Conservation (phyloP, 2,888 invertebrate genomes). For the Eudasyphora cyanicolor region DNA sequence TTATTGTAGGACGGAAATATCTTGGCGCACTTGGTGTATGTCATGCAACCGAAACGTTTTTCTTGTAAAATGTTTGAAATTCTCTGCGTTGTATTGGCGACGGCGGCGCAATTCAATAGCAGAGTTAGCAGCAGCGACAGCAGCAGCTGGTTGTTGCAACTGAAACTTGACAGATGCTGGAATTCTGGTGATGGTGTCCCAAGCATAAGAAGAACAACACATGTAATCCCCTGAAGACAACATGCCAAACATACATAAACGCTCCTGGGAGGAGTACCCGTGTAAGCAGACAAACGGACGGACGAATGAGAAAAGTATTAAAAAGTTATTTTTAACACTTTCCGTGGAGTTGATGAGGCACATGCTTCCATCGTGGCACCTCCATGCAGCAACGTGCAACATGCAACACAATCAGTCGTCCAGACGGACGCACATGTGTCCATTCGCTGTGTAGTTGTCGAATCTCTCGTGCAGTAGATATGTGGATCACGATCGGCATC, state of each 20-base stretch:
- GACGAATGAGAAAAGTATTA: conserved; percentile 39
- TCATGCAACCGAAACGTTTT: neutral
- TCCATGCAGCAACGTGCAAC: conserved; percentile 50
- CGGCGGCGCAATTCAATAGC: neutral
- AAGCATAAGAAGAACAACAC: conserved; percentile 28
- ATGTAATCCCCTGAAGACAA: conserved; percentile 36
- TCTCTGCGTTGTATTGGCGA: conserved; percentile 29
- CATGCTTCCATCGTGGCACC: neutral
- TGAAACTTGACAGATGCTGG: conserved; percentile 63
- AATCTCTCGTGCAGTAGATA: neutral
- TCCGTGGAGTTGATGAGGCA: conserved; percentile 3
- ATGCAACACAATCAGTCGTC: neutral
- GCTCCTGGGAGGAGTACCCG: neutral
- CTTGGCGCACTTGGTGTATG: neutral
- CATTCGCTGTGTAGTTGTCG: neutral
- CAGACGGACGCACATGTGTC: neutral
- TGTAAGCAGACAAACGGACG: neutral
- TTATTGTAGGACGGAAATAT: neutral
- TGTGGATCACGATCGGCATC: neutral
- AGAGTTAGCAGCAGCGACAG: conserved; percentile 50
- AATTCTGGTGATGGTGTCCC: conserved; percentile 38
- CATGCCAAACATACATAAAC: conserved; percentile 1
- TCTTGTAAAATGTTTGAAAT: conserved; percentile 24
- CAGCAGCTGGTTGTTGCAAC: conserved; percentile 60
- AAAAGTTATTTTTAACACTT: conserved; percentile 58